Evolutionary conservation across 2,888 invertebrate genomes (phyloP).

Genomic region (Notocelia uddmanniana): DNA sequence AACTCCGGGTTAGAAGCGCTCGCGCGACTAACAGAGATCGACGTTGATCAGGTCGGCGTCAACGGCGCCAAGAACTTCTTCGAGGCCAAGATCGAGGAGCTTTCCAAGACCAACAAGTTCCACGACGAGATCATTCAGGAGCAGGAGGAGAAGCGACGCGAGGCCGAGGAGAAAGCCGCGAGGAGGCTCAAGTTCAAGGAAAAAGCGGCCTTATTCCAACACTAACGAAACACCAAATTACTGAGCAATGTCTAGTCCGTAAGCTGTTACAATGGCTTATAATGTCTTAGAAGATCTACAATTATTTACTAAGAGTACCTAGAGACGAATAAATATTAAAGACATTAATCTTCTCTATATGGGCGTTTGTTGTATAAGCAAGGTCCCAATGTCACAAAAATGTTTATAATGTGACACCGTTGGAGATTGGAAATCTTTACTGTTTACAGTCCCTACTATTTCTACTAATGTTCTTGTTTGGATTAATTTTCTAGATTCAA

Average conservation of each 20-base stretch:
- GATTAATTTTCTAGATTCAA: constrained; percentile 38
- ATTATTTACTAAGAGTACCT: constrained; percentile 36
- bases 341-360: neutral
- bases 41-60: constrained; percentile 97
- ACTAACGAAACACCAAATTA: constrained; percentile 59
- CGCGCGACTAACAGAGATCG: constrained; percentile 95
- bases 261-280: constrained; percentile 82
- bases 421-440: neutral
- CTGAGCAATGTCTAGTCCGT: constrained; percentile 75
- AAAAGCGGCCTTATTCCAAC: constrained; percentile 93
- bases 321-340: neutral
- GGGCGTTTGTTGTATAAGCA: neutral
- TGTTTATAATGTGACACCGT: too few species aligned
- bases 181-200: constrained; percentile 94
- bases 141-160: constrained; percentile 94
- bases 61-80: constrained; percentile 98
- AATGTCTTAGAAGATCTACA: constrained; percentile 35
- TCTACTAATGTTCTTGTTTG: constrained; percentile 19
- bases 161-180: constrained; percentile 93
- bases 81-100: constrained; percentile 97
- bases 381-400: neutral
- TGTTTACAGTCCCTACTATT: neutral
- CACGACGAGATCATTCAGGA: constrained; percentile 97
- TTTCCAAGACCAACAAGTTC: constrained; percentile 93
- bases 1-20: constrained; percentile 95